Evolutionary conservation across 2,888 invertebrate genomes (phyloP).

Genomic region (Apoda limacodes): DNA sequence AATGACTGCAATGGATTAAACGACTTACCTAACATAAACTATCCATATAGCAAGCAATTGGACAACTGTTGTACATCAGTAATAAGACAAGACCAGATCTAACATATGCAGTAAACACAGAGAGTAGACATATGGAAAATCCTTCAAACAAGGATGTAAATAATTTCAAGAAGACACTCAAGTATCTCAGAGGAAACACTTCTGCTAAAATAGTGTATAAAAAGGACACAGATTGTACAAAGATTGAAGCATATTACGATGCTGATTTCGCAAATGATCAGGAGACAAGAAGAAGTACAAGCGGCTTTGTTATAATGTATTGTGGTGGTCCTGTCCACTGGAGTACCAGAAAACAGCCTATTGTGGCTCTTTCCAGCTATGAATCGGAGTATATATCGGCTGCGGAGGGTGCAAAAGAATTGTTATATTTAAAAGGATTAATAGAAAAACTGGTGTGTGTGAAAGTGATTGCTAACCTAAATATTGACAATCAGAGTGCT

Average conservation of each 20-base stretch:
- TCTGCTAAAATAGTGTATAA: background rate
- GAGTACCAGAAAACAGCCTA: conserved; percentile 7
- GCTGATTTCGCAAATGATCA: conserved; percentile 4
- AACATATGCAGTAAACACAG: conserved; percentile 1
- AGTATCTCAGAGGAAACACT: conserved; percentile 1
- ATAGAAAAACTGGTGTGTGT: conserved; percentile 2
- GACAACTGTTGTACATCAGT: background rate
- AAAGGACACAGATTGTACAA: background rate
- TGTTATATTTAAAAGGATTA: conserved; percentile 3
- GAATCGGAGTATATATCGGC: conserved; percentile 8
- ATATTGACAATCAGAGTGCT: conserved; percentile 4
- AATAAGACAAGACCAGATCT: conserved; percentile 3
- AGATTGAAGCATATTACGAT: conserved; percentile 2
- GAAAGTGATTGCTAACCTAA: conserved; percentile 1
- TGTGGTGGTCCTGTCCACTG: conserved; percentile 3
- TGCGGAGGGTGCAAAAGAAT: conserved; percentile 5
- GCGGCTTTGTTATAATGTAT: conserved; percentile 5
- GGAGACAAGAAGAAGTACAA: conserved; percentile 7
- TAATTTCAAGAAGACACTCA: background rate
- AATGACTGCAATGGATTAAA: background rate
- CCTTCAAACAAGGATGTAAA: conserved; percentile 2
- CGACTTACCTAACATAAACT: background rate
- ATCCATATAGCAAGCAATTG: conserved; percentile 1
- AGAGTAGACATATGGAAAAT: conserved; percentile 6
- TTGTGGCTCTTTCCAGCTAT: conserved; percentile 5